Conservation (phyloP, 2,113 vertebrate genomes). For the Erpornis zantholeuca region DNA sequence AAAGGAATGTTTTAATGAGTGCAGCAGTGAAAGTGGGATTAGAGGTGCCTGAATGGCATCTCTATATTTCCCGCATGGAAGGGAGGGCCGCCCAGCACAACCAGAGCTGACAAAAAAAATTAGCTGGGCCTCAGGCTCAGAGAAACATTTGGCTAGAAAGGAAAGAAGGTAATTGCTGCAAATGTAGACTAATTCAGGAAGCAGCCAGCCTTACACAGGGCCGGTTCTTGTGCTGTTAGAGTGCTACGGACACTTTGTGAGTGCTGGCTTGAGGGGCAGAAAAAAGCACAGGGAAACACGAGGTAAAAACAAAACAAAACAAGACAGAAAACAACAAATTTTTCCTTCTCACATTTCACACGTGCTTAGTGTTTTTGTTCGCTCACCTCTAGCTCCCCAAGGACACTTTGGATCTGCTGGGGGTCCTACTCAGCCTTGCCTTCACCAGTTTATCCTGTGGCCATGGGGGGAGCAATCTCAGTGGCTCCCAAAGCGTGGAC, state of each 20-base stretch:
- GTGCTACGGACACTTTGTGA: background rate
- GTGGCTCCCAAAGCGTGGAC: background rate
- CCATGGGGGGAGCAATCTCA: rapidly evolving
- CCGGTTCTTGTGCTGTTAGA: background rate
- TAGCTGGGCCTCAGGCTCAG: constrained; percentile 48
- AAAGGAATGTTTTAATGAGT: constrained; percentile 64
- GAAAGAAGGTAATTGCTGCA: constrained; percentile 63
- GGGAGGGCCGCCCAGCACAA: constrained; percentile 27
- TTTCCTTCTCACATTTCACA: background rate
- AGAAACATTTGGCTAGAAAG: constrained; percentile 53
- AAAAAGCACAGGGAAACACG: background rate
- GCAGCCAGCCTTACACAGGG: background rate
- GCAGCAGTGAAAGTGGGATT: constrained; percentile 46
- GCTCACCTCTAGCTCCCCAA: rapidly evolving
- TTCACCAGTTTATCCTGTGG: background rate
- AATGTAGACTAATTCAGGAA: constrained; percentile 58
- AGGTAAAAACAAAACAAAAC: background rate
- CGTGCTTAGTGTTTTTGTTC: background rate
- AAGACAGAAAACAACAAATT: background rate
- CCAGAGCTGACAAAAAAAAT: constrained; percentile 48
- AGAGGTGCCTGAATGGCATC: constrained; percentile 60
- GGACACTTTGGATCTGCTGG: background rate
- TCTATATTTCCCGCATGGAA: constrained; percentile 57
- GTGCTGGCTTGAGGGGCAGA: background rate
- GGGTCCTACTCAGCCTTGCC: background rate